Base-by-base conservation (phyloP, 23 tunicate genomes). In the Clavelina lepadiformis region DNA sequence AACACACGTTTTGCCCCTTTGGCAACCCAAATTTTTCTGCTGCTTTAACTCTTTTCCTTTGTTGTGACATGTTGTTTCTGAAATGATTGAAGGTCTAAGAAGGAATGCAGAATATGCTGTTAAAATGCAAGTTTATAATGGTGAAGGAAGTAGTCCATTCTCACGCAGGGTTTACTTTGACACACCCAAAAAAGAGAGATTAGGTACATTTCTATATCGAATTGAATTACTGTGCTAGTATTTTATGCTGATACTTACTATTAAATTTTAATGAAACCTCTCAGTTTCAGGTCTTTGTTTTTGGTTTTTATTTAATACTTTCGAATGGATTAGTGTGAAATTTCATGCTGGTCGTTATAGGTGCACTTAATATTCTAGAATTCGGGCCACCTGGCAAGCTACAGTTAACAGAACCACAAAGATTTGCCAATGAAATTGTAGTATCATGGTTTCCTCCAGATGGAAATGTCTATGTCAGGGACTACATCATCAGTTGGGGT, bases 401-500 rank as follows among this genome's bases (percentile, higher is more conserved):
- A 18, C 23, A 46, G 19, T 15, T 45, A 3, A 57, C 59, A 2
- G 57, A 46, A 31, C 22, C 57, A 4, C 63, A 72, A 28, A 28
- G 62, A 32, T 51, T 29, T 24, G 62, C 71, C 21, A 51, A 33
- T 1, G 68, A 61, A 8, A 62, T 74, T 22, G 35, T 20, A 6
- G 46, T 74, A 19, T 29, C 33, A 25, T 74, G 71, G 71, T n/a
- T 24, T 21, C 56, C 68, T 25, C 80, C 80, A 2, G 80, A 62
- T 6, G 80, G 51, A 1, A 64, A 31, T 26, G 35, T 62, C 21
- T 35, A 32, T 35, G 80, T 74, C 41, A 31, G 71, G 13, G 62
- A 74, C 13, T 74, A 74, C 62, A 35, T 74, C 6, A 74, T 74
- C 15, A 71, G 71, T 1, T 74, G 80, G 80, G 80, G 80, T 1